Conservation (phyloP, 2,113 vertebrate species). For the Pangasianodon gigas region DNA sequence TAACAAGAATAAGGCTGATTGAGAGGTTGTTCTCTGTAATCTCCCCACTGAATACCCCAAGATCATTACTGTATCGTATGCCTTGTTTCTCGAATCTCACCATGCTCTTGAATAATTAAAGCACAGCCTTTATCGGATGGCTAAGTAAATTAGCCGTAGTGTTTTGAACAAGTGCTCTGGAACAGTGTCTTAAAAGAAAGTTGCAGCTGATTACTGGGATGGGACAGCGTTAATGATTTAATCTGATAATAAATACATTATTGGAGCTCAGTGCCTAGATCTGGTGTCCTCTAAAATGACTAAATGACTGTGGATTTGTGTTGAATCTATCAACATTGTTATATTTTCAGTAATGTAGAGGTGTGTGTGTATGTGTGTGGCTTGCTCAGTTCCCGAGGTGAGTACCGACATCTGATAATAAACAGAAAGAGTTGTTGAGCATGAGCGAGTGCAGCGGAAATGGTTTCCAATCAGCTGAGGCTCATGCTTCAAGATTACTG, state of each 20-base stretch:
- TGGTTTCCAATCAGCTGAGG: constrained; percentile 59
- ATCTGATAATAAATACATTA: constrained; percentile 41
- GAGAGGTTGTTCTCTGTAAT: constrained; percentile 11
- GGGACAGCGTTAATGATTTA: constrained; percentile 53
- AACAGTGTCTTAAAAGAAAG: constrained; percentile 34
- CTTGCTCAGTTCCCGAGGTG: constrained; percentile 41
- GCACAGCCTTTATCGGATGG: constrained; percentile 62
- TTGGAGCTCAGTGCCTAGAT: constrained; percentile 17
- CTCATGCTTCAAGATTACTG: constrained; percentile 59
- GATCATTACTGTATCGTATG: neutral
- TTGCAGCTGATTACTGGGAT: constrained; percentile 1
- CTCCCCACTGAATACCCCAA: neutral
- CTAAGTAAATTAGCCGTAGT: constrained; percentile 70
- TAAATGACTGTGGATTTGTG: neutral
- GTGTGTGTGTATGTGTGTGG: constrained; percentile 11
- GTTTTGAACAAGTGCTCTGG: constrained; percentile 44
- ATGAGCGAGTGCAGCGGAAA: constrained; percentile 60
- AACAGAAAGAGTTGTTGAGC: constrained; percentile 66
- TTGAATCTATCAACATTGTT: constrained; percentile 1
- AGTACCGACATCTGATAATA: constrained; percentile 65
- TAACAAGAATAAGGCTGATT: neutral
- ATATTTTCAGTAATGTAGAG: neutral
- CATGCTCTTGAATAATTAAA: constrained; percentile 70
- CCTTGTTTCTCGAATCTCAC: constrained; percentile 24
- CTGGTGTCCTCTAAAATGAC: constrained; percentile 1